Evolutionary conservation across 2,888 invertebrate species (phyloP), one percentile per base, ranked within the genome.

Genomic region (Osmoderma eremita): DNA sequence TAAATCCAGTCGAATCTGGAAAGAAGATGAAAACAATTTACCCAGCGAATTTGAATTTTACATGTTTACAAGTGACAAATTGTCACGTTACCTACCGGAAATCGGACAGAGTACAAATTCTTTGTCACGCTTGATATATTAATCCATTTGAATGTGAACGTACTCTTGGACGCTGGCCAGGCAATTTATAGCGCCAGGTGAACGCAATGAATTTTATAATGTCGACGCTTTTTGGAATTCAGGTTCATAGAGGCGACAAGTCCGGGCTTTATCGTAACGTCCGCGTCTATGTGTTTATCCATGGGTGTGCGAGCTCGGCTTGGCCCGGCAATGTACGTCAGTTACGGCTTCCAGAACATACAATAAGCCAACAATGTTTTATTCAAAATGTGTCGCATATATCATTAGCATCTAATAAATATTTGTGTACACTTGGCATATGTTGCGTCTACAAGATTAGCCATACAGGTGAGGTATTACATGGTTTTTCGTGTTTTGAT

Each of bases 151-250:
- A 51, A 49, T 24, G 20, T n/a, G 24, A 41, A n/a, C 63, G 63
- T 49, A 50, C 49, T 30, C 39, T 30, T 20, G 63, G 41, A 63
- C 63, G 24, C 13, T 22, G 49, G 51, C 45, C 58, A 36, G 24
- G 17, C 49, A 51, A 51, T 63, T 63, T 63, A 63, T 51, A 20
- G 50, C n/a, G 30, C 12, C 63, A 63, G 63, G 63, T 51, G 41
- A 20, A 24, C 17, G 41, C 41, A 63, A 51, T 63, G 63, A 63
- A 63, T 63, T 63, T 51, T 30, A 63, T 63, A 51, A 63, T 51
- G 50, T 63, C 63, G 38, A 53, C 63, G 51, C 63, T 62, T 63
- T 63, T 63, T 38, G 41, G 17, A 51, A 22, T 51, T 41, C 63
- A 51, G 51, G 22, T 63, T 42, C 51, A 51, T 51, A 24, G 51